These are phyloP conservation scores for Calvadosia cruxmelitensis DNA, from an alignment of 30 jellyfish, hydroid and myxozoan species.

Conservation along the genomic window DNA sequence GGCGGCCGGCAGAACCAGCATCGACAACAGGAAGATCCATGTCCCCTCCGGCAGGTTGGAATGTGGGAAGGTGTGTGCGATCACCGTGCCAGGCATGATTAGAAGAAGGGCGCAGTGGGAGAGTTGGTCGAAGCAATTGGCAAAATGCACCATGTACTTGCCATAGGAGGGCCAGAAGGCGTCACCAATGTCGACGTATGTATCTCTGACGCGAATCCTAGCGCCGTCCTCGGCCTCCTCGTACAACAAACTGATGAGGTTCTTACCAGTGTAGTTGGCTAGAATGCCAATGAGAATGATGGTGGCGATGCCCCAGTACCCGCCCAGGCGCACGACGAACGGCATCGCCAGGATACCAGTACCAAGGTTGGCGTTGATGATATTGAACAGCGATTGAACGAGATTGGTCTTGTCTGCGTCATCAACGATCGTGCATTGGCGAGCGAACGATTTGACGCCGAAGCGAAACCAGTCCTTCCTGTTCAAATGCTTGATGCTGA, in stretches of 20 bases:
- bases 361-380: constrained; percentile 86
- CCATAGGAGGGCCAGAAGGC: constrained; percentile 77
- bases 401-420: constrained; percentile 86
- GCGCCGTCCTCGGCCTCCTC: constrained; percentile 87
- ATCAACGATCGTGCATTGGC: constrained; percentile 83
- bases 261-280: constrained; percentile 83
- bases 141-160: constrained; percentile 56
- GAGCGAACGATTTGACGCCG: constrained; percentile 84
- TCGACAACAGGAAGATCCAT: constrained; percentile 76
- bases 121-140: constrained; percentile 71
- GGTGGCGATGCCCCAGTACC: constrained; percentile 76
- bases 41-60: constrained; percentile 72
- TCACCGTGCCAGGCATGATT: constrained; percentile 91
- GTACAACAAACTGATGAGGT: constrained; percentile 49
- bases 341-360: constrained; percentile 90
- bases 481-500: constrained; percentile 17
- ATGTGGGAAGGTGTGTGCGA: constrained; percentile 79
- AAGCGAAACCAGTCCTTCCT: constrained; percentile 71
- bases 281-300: constrained; percentile 53
- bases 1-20: constrained; percentile 65
- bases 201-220: constrained; percentile 83
- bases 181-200: constrained; percentile 86
- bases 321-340: constrained; percentile 74
- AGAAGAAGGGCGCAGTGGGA: constrained; percentile 82
- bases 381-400: constrained; percentile 60